phyloP scores from a whole-genome alignment of 1,140 invertebrate species.

The Drosophila kanapiae region DNA sequence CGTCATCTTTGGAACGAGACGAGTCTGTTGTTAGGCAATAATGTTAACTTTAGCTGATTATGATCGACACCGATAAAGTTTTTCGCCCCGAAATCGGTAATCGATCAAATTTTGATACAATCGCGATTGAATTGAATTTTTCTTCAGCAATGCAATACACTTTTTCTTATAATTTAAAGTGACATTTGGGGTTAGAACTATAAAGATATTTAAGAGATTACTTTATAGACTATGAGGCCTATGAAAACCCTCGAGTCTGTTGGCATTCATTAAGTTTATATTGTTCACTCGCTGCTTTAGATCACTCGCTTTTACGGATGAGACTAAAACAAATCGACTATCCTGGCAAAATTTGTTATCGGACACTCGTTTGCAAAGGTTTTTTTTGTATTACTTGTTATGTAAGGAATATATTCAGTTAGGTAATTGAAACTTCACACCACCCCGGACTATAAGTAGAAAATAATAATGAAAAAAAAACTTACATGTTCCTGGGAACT shows the following conservation, averaged over 20 bases:
- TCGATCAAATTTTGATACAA: conserved; percentile 49
- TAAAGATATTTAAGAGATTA: too few species aligned
- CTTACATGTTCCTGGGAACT: neutral
- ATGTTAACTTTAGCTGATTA: conserved; percentile 46
- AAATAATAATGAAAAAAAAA: neutral
- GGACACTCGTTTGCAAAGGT: too few species aligned
- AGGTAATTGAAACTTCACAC: neutral
- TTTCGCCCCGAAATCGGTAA: conserved; percentile 20
- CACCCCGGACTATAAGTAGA: neutral
- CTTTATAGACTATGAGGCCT: too few species aligned
- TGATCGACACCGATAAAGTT: conserved; percentile 51
- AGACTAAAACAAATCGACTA: too few species aligned
- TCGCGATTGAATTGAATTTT: neutral
- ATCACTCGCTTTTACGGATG: neutral
- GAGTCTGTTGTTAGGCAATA: conserved; percentile 44
- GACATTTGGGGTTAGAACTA: neutral
- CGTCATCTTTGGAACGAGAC: conserved; percentile 4
- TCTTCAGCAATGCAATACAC: too few species aligned
- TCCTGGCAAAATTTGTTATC: too few species aligned
- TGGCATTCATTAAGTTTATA: too few species aligned
- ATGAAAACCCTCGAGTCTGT: too few species aligned
- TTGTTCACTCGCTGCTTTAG: neutral
- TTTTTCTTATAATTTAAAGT: neutral
- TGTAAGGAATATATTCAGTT: too few species aligned
- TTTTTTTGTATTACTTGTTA: too few species aligned